These are phyloP conservation scores for Glandiceps talaboti DNA, from an alignment of 53 echinoderm and acorn worm genomes.

Conservation along the genomic window DNA sequence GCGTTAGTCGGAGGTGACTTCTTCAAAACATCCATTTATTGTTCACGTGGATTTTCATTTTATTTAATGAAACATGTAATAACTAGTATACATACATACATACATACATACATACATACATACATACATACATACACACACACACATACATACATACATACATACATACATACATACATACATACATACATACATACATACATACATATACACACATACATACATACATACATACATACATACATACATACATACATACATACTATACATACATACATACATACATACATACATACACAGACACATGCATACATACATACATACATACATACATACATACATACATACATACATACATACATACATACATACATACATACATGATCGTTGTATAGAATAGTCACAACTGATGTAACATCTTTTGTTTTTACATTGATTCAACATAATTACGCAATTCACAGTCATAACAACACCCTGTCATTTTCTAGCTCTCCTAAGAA, in stretches of 20 bases:
- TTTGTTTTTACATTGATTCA: too few relatives aligned
- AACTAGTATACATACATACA: not conserved
- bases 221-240: not conserved
- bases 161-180: not conserved
- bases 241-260: not conserved
- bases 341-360: not conserved
- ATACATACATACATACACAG: not conserved
- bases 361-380: not conserved
- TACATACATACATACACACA: not conserved
- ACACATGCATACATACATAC: not conserved
- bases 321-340: not conserved
- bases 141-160: not conserved
- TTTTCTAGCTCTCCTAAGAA: too few relatives aligned
- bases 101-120: not conserved
- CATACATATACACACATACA: not conserved
- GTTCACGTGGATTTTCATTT: too few relatives aligned
- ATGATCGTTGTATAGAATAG: too few relatives aligned
- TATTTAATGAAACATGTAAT: too few relatives aligned
- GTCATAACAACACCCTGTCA: too few relatives aligned
- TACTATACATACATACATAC: not conserved
- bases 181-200: not conserved
- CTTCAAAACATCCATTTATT: too few relatives aligned
- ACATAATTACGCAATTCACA: too few relatives aligned
- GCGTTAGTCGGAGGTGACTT: too few relatives aligned
- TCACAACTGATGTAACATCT: too few relatives aligned